These are phyloP conservation scores for Aphelocoma coerulescens DNA, from an alignment of 2,113 vertebrate species.

Conservation along the genomic window DNA sequence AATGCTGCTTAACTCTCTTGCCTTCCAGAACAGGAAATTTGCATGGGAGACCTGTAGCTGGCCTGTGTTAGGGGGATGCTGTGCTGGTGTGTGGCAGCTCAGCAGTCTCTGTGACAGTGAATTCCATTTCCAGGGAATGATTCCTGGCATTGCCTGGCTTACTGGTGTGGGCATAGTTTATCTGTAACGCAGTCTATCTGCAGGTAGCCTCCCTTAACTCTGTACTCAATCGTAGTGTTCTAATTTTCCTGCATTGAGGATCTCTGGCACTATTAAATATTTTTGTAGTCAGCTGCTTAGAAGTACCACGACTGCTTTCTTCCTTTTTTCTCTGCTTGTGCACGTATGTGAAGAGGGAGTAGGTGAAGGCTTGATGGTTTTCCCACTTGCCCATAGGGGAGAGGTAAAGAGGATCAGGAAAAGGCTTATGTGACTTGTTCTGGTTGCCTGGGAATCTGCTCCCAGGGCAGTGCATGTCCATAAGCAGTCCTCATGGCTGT, in stretches of 20 bases:
- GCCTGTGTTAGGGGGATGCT: neutral
- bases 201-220: neutral
- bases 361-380: neutral
- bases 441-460: neutral
- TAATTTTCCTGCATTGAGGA: neutral
- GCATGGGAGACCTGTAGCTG: neutral
- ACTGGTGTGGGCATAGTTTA: neutral
- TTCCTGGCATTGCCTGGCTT: neutral
- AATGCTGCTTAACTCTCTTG: neutral
- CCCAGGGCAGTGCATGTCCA: rapidly evolving
- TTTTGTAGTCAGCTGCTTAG: neutral
- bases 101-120: neutral
- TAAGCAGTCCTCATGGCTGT: neutral
- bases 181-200: neutral
- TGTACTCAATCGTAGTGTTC: neutral
- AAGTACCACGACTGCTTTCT: neutral
- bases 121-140: neutral
- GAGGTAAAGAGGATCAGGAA: neutral
- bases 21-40: neutral
- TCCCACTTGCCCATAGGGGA: neutral
- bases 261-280: neutral
- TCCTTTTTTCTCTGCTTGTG: neutral
- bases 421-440: rapidly evolving
- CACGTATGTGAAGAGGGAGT: neutral
- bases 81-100: neutral